Evolutionary conservation across 2,888 invertebrate genomes (phyloP), one percentile per base, ranked within the genome.

Genomic region (Congeria kusceri): DNA sequence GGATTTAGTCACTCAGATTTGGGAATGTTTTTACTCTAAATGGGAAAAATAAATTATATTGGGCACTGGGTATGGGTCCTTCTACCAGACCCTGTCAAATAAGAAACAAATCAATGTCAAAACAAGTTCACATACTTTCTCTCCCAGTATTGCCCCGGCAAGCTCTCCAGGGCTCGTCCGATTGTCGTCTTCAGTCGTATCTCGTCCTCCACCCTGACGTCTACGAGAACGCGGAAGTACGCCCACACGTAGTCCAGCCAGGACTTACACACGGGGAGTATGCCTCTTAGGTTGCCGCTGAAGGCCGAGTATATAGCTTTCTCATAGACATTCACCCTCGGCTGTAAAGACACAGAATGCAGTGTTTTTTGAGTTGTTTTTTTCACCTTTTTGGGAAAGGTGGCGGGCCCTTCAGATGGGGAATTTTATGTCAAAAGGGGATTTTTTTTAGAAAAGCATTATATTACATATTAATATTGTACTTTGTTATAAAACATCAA

Each of bases 181-280:
- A 83, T 95, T 29, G 95, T 91, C 85, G 95, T 95, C 75, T 95
- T 94, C 28, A 95, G 95, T 46, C 96, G 94, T 32, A 97, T 94
- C 93, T 96, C 96, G 71, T 95, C 96, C 91, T 98, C 98, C 0
- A 98, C 97, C 83, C 96, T 95, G 11, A 83, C 69, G 18, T 98
- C 98, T 76, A 98, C 96, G 92, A 97, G 95, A 0, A 96, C 90
- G 68, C 89, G 90, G 77, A 97, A 94, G 92, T 97, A 96, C 0
- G 97, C 97, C 98, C 98, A 99, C 29, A 98, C 94, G 80, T 96
- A 94, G 93, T 99, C 98, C 89, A 97, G 96, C 98, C 98, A 99
- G 29, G 95, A 96, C n/a, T 95, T 83, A 80, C 97, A 96, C 15
- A 96, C 95, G 0, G 96, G 95, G 49, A 98, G 93, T n/a, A 98